Percentiles rank a stretch among this genome's conserved stretches.
Evolutionary conservation across 2,888 invertebrate genomes (phyloP).

Genomic region (Diachrysia chrysitis): DNA sequence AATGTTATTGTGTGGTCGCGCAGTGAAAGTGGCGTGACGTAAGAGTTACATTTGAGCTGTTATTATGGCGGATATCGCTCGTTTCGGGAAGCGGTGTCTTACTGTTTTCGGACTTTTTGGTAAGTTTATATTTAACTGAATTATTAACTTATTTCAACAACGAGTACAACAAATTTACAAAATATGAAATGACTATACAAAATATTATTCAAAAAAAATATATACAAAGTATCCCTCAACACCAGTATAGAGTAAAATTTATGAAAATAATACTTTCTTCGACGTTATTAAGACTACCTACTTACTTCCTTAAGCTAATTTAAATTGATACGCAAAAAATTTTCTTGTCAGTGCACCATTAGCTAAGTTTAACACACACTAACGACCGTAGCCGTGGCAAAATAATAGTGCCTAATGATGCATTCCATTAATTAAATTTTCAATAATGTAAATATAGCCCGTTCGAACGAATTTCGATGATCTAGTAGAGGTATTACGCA

Average conservation of each 20-base stretch:
- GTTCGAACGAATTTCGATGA: background rate
- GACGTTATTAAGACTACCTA: too few species aligned
- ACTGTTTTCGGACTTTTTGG: constrained; percentile 74
- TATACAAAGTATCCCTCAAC: too few species aligned
- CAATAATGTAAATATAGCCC: background rate
- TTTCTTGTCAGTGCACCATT: too few species aligned
- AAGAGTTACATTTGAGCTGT: constrained; percentile 83
- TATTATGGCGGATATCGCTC: constrained; percentile 83
- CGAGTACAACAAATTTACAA: too few species aligned
- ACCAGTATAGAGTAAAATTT: too few species aligned
- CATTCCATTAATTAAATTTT: constrained; percentile 1
- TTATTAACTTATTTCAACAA: background rate
- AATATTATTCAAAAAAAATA: too few species aligned
- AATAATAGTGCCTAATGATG: background rate
- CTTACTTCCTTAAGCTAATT: too few species aligned
- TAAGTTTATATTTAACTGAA: constrained; percentile 64
- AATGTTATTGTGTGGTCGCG: constrained; percentile 77
- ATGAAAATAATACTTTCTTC: too few species aligned
- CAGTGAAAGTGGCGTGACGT: constrained; percentile 88
- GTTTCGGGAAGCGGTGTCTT: constrained; percentile 80
- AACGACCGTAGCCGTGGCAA: background rate
- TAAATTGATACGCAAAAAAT: too few species aligned
- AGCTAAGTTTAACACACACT: background rate
- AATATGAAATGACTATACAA: too few species aligned
- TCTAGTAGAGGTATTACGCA: too few species aligned